Conservation (phyloP, 2,888 invertebrate genomes). For the Bibio marci region DNA sequence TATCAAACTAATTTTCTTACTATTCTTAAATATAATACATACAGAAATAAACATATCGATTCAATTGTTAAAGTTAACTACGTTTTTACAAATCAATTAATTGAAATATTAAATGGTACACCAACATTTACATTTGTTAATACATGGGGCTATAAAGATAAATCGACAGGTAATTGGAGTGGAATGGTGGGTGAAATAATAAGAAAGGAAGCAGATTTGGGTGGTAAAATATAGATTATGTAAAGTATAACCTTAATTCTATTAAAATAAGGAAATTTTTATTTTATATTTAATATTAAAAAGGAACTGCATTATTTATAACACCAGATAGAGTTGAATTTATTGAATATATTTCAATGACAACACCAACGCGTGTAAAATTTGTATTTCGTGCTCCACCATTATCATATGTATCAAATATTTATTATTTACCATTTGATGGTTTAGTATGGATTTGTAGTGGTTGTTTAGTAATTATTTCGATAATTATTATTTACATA, state of each 20-base stretch:
- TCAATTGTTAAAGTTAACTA: conserved; percentile 40
- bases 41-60: too few relatives aligned
- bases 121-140: conserved; percentile 33
- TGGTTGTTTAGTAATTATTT: conserved; percentile 27
- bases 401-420: conserved; percentile 43
- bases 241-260: too few relatives aligned
- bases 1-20: too few relatives aligned
- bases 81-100: conserved; percentile 36
- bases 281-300: too few relatives aligned
- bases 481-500: conserved; percentile 5
- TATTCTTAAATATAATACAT: too few relatives aligned
- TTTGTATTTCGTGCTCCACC: conserved; percentile 51
- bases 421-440: conserved; percentile 47
- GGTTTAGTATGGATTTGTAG: conserved; percentile 43
- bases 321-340: conserved; percentile 20
- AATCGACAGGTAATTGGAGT: conserved; percentile 38
- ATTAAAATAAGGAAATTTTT: too few relatives aligned
- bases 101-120: conserved; percentile 39
- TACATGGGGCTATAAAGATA: conserved; percentile 42
- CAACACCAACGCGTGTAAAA: conserved; percentile 33
- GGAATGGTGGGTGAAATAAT: conserved; percentile 47
- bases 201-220: conserved; percentile 40
- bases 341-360: conserved; percentile 38
- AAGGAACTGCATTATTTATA: conserved; percentile 29
- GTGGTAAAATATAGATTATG: conserved; percentile 29